Evolutionary conservation across 2,797 vertebrate genomes (phyloP).

Genomic region (Thaleichthys pacificus): DNA sequence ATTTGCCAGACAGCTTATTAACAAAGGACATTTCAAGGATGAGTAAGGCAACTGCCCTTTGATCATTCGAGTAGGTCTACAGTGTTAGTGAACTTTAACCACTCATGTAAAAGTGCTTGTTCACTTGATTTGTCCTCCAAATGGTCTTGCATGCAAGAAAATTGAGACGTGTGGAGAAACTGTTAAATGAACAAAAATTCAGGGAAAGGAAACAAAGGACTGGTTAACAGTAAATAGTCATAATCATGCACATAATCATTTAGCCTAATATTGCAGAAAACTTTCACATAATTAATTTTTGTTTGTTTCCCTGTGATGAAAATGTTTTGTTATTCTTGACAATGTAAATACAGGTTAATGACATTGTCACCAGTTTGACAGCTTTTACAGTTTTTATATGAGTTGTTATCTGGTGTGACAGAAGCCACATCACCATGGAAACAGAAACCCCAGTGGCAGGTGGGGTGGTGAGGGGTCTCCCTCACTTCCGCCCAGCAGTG

Average conservation of each 20-base stretch:
- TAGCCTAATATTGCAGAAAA: neutral
- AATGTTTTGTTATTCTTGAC: too few species aligned
- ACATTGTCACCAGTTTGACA: neutral
- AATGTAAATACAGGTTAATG: neutral
- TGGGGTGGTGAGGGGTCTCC: slow-evolving; percentile 30
- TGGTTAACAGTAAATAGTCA: too few species aligned
- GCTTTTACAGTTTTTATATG: neutral
- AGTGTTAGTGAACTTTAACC: neutral
- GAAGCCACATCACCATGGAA: slow-evolving; percentile 42
- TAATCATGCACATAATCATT: too few species aligned
- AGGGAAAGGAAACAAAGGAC: too few species aligned
- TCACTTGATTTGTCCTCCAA: neutral
- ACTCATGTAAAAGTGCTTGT: neutral
- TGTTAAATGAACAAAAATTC: too few species aligned
- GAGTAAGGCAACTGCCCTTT: neutral
- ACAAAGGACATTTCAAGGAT: neutral
- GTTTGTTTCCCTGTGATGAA: too few species aligned
- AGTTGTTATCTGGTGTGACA: neutral
- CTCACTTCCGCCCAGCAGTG: neutral
- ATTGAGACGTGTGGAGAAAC: too few species aligned
- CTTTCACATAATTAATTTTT: too few species aligned
- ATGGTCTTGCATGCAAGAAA: neutral
- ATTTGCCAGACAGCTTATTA: too few species aligned
- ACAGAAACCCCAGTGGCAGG: slow-evolving; percentile 41
- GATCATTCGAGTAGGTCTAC: neutral